Evolutionary conservation across 2,888 invertebrate species (phyloP).

Genomic region (Neoitamus cyanurus): DNA sequence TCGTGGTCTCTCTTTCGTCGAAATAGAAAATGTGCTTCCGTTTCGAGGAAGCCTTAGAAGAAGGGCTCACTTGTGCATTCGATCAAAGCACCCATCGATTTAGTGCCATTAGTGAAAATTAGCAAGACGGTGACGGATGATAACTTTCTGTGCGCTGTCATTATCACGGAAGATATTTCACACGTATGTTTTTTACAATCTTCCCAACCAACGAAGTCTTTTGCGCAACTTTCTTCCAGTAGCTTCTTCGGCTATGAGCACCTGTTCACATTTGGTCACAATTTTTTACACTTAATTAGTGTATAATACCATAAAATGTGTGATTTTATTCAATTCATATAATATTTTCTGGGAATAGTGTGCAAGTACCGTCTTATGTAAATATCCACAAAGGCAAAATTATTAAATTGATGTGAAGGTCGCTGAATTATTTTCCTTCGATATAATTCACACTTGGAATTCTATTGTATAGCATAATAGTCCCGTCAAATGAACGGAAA

Average conservation of each 20-base stretch:
- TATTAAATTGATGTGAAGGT: no score
- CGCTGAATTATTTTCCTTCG: no score
- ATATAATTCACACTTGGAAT: no score
- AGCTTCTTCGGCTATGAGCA: background rate
- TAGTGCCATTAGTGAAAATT: background rate
- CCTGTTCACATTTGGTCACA: no score
- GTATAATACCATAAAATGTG: no score
- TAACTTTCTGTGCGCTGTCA: background rate
- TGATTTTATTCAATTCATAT: no score
- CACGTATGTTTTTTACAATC: background rate
- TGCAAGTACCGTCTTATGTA: no score
- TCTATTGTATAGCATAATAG: no score
- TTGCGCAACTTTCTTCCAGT: background rate
- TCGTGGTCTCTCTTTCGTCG: background rate
- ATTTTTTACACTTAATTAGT: no score
- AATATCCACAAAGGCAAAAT: no score
- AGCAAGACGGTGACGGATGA: background rate
- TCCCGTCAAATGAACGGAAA: no score
- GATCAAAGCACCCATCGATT: background rate
- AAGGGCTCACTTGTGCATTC: background rate
- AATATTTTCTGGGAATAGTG: no score
- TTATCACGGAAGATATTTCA: background rate
- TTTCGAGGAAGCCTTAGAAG: background rate
- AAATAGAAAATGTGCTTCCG: background rate
- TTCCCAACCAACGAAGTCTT: background rate